A percentile compares a stretch with the other conserved stretches of the same genome.
These are phyloP conservation scores for Neopipo cinnamomea DNA, from an alignment of 2,113 vertebrate genomes.

Conservation along the genomic window DNA sequence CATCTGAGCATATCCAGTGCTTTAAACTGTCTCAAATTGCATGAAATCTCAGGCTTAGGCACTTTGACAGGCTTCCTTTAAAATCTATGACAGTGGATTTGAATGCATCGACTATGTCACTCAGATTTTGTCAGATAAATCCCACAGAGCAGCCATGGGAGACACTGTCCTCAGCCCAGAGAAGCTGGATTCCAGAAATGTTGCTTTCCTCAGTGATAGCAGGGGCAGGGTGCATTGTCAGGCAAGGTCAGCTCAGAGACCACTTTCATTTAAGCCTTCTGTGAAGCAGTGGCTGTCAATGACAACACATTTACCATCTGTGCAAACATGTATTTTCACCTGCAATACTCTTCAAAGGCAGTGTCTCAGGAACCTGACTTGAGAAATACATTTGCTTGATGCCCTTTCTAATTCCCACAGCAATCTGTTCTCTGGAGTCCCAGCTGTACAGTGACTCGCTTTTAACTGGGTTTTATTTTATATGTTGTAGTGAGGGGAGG, in stretches of 20 bases:
- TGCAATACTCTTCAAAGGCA: not conserved
- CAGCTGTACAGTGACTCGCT: rapidly evolving
- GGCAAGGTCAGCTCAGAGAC: not conserved
- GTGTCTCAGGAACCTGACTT: not conserved
- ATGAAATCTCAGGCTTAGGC: not conserved
- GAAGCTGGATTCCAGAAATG: not conserved
- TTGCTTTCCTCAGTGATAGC: not conserved
- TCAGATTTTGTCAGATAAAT: conserved; percentile 32
- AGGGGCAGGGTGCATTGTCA: not conserved
- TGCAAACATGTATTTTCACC: not conserved
- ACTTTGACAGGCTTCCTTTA: conserved; percentile 41
- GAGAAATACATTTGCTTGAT: not conserved
- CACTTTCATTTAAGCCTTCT: not conserved
- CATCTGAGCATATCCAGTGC: not conserved
- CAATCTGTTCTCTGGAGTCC: not conserved
- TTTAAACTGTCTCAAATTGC: not conserved
- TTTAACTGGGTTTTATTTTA: not conserved
- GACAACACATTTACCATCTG: not conserved
- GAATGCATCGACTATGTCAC: not conserved
- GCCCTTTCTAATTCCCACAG: not conserved
- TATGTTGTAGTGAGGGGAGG: not conserved
- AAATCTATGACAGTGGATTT: conserved; percentile 3
- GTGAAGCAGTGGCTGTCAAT: not conserved
- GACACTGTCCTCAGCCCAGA: not conserved
- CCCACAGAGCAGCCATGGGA: not conserved